These are phyloP conservation scores for Dicyrtoma fusca DNA, from an alignment of 2,888 invertebrate species.

Conservation along the genomic window DNA sequence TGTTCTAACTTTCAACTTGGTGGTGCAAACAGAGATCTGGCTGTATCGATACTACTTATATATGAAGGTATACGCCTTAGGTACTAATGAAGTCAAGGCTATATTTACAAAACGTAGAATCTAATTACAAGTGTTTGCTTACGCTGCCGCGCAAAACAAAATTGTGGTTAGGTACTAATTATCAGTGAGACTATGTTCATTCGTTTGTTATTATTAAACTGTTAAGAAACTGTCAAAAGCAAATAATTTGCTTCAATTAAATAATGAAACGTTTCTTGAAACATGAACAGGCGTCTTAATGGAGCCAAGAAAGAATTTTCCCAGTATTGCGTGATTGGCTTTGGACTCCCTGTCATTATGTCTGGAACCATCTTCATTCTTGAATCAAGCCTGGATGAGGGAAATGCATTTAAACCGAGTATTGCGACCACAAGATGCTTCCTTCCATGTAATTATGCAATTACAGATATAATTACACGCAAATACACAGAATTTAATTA, in stretches of 20 bases:
- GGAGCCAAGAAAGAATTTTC: not conserved
- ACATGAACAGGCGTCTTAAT: not conserved
- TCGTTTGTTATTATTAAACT: too few species aligned
- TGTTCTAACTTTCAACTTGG: too few species aligned
- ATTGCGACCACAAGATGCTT: slow-evolving; percentile 26
- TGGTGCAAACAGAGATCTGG: too few species aligned
- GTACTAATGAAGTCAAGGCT: too few species aligned
- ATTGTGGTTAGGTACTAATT: not conserved
- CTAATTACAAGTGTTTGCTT: too few species aligned
- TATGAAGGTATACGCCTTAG: too few species aligned
- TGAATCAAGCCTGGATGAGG: not conserved
- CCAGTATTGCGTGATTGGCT: not conserved
- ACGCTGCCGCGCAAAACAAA: too few species aligned
- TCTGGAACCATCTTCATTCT: not conserved
- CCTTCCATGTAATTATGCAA: slow-evolving; percentile 21
- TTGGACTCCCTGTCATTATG: not conserved
- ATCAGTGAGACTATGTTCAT: too few species aligned
- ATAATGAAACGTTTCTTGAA: not conserved
- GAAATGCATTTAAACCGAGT: not conserved
- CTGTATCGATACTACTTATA: too few species aligned
- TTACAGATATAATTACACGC: not conserved
- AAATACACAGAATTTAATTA: not conserved
- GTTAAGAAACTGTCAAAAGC: too few species aligned
- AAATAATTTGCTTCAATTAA: not conserved
- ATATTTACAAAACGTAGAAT: too few species aligned